Evolutionary conservation across 2,888 invertebrate genomes (phyloP).

Genomic region (Creontiades dilutus): DNA sequence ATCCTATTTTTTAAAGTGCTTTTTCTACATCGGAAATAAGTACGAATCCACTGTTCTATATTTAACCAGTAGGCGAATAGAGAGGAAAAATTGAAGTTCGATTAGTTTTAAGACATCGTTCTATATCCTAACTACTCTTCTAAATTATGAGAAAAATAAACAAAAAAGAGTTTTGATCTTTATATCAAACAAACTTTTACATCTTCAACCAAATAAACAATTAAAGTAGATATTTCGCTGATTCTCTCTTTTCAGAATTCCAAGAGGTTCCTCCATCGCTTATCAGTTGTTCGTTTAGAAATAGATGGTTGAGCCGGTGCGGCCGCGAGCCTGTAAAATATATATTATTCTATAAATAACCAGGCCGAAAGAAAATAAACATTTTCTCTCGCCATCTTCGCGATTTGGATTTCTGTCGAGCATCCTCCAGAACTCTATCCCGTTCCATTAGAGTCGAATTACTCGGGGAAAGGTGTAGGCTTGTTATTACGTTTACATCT

Average conservation of each 20-base stretch:
- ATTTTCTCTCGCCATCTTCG: conserved; percentile 40
- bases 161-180: not conserved
- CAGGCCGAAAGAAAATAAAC: conserved; percentile 51
- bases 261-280: conserved; percentile 4
- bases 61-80: too few relatives aligned
- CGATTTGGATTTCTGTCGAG: conserved; percentile 2
- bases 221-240: not conserved
- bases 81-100: too few relatives aligned
- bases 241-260: not conserved
- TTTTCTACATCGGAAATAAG: too few relatives aligned
- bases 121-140: too few relatives aligned
- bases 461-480: too few relatives aligned
- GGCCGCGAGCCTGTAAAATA: conserved; percentile 56
- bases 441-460: too few relatives aligned
- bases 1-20: too few relatives aligned
- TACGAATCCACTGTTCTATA: too few relatives aligned
- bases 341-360: conserved; percentile 50
- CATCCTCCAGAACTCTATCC: not conserved
- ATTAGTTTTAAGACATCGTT: too few relatives aligned
- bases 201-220: not conserved
- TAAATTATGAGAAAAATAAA: too few relatives aligned
- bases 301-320: conserved; percentile 43
- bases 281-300: conserved; percentile 18
- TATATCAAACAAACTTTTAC: not conserved
- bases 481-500: too few relatives aligned